Base-by-base conservation (phyloP, 2,888 invertebrate genomes). In the Dryomyza anilis region DNA sequence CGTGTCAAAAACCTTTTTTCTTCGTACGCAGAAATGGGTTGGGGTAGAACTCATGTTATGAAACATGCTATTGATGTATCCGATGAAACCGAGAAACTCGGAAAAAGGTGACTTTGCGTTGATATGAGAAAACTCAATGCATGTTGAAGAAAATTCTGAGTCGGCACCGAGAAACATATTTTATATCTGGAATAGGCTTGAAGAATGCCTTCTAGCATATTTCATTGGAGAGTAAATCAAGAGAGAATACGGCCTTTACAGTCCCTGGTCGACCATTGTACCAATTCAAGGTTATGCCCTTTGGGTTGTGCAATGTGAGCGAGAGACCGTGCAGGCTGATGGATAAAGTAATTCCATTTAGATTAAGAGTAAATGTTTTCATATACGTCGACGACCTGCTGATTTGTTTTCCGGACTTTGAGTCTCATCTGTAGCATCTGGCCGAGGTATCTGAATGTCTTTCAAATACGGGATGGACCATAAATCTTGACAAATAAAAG, bases 221-320 rank as follows among this genome's bases (percentile, higher is more conserved):
- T 2, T 23, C 10, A 2, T 45, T 69, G 8, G 19, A 56, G 1
- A 59, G 65, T n/a, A 16, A 36, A 2, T 67, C 69, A 1, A 64
- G 63, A 52, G 61, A 65, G 33, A 67, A 67, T 14, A 78, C 76
- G 2, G 77, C 76, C 0, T 72, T 71, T 23, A 64, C 73, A 10
- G 74, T 77, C 3, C 77, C 67, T 5, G 70, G 69, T 16, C 48
- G 67, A 16, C 60, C 68, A 1, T 46, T 71, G 2, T 71, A 69
- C 50, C 70, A 70, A 36, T 72, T 67, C 16, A 61, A 23, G 3
- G 69, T 71, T n/a, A 72, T 72, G 70, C 70, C 70, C 1, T 70
- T 71, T 60, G 68, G 69, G 7, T 50, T 69, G 14, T 65, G 66
- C n/a, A 36, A 36, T 36, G 36, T 6, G 36, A n/a, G 14, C 6